phyloP scores from a whole-genome alignment of 1,140 invertebrate species.

The Anastrepha ludens region DNA sequence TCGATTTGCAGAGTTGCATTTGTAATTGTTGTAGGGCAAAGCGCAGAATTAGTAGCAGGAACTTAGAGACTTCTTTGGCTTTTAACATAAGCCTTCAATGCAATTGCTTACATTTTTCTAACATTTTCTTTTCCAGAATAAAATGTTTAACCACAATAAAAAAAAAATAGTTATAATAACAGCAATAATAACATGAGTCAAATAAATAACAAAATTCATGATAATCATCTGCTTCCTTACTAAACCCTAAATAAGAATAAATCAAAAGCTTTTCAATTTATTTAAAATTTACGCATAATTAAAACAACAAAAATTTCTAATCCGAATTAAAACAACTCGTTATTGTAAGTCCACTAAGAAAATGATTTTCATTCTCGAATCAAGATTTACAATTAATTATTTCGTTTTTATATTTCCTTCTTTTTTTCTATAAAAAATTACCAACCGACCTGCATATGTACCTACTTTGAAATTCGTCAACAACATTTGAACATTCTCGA shows the following conservation, averaged over 20 bases:
- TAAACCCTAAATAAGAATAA: constrained; percentile 25
- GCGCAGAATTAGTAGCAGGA: background rate
- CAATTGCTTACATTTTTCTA: background rate
- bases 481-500: constrained; percentile 62
- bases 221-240: constrained; percentile 26
- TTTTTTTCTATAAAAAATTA: constrained; percentile 40
- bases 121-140: background rate
- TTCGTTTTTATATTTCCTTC: constrained; percentile 45
- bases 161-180: background rate
- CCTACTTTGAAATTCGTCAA: constrained; percentile 61
- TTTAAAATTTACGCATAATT: background rate
- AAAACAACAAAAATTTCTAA: constrained; percentile 50
- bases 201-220: constrained; percentile 29
- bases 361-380: constrained; percentile 27
- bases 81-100: background rate
- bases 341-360: background rate
- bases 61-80: background rate
- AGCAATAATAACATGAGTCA: background rate
- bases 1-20: background rate
- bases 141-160: background rate
- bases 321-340: background rate
- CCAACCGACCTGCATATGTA: constrained; percentile 53
- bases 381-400: constrained; percentile 36
- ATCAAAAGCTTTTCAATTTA: background rate
- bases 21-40: background rate